Evolutionary conservation across 2,888 invertebrate genomes (phyloP).

Genomic region (Platerodrilus igneus): DNA sequence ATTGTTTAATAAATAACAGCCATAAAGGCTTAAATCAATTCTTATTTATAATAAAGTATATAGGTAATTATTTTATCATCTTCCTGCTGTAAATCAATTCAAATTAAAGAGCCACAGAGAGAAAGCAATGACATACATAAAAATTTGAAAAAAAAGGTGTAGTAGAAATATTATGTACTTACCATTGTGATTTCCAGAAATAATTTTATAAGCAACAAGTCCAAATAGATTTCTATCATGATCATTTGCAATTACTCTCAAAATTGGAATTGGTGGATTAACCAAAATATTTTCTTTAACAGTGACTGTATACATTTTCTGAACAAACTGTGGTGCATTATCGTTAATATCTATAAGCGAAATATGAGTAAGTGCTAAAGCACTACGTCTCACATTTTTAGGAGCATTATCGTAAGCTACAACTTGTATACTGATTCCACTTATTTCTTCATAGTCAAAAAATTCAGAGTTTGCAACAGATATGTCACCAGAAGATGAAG

Average conservation of each 20-base stretch:
- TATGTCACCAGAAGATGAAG: conserved; percentile 68
- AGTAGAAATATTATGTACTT: too few relatives aligned
- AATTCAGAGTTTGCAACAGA: conserved; percentile 66
- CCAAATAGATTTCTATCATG: conserved; percentile 75
- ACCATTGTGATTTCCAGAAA: conserved; percentile 61
- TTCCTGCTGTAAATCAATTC: too few relatives aligned
- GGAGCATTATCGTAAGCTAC: conserved; percentile 79
- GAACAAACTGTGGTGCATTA: conserved; percentile 76
- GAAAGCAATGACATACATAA: too few relatives aligned
- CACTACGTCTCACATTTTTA: conserved; percentile 60
- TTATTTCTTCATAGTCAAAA: conserved; percentile 72
- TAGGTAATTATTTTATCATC: too few relatives aligned
- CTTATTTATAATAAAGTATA: too few relatives aligned
- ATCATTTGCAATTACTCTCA: conserved; percentile 78
- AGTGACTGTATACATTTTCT: conserved; percentile 69
- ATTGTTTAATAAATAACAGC: too few relatives aligned
- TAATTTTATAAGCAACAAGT: conserved; percentile 69
- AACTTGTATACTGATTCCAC: conserved; percentile 69
- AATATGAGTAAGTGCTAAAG: conserved; percentile 74
- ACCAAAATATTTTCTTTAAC: conserved; percentile 80
- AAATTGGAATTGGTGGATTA: conserved; percentile 74
- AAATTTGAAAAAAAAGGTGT: too few relatives aligned
- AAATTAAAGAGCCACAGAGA: too few relatives aligned
- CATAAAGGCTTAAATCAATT: too few relatives aligned
- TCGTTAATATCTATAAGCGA: conserved; percentile 84